Evolutionary conservation across 1,140 invertebrate genomes (phyloP).

Genomic region (Lepidotrigona ventralis): DNA sequence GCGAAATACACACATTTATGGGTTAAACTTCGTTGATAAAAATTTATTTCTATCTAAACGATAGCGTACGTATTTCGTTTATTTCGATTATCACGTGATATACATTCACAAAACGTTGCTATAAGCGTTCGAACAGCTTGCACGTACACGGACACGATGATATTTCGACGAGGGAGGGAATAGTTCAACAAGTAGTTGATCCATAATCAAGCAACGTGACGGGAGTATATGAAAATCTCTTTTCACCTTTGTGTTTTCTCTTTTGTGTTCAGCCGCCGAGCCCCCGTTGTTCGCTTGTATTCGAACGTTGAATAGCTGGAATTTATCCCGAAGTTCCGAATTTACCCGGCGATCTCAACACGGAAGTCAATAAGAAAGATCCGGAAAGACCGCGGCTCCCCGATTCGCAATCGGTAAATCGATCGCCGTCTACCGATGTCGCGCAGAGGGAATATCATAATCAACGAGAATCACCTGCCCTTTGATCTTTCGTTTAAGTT

Average conservation of each 20-base stretch:
- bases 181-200: constrained; percentile 1
- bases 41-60: neutral
- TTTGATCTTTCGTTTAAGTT: neutral
- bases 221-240: neutral
- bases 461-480: neutral
- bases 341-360: neutral
- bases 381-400: neutral
- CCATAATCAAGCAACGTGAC: neutral
- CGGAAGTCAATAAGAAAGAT: neutral
- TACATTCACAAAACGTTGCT: neutral
- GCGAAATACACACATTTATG: too few relatives aligned
- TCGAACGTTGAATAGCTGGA: neutral
- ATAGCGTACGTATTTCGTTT: too few relatives aligned
- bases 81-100: too few relatives aligned
- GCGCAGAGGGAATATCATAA: neutral
- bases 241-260: neutral
- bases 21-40: too few relatives aligned
- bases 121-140: neutral
- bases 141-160: too few relatives aligned
- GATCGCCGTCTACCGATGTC: neutral
- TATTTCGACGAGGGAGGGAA: neutral
- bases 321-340: neutral
- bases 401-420: neutral
- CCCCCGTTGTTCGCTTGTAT: neutral
- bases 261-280: neutral